Percentiles rank a stretch among this genome's conserved stretches.
These are phyloP conservation scores for Hephaestus fuliginosus DNA, from an alignment of 2,797 vertebrate species.

Conservation along the genomic window DNA sequence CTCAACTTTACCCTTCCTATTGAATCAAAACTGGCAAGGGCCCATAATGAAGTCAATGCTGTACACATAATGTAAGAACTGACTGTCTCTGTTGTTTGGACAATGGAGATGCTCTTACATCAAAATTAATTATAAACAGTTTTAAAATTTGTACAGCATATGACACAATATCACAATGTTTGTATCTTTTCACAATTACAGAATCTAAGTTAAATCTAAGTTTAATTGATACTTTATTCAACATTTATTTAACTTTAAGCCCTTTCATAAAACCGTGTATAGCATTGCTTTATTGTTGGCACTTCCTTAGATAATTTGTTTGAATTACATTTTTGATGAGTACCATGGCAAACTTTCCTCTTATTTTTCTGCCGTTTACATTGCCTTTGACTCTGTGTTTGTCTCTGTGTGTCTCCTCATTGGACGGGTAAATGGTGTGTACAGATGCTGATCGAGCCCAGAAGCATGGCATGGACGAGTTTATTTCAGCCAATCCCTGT, in stretches of 20 bases:
- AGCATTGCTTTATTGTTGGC: constrained; percentile 15
- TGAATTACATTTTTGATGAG: neutral
- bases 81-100: neutral
- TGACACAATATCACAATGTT: neutral
- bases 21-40: constrained; percentile 17
- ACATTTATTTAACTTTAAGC: neutral
- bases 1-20: neutral
- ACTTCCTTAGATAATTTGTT: neutral
- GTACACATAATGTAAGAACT: neutral
- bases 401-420: constrained; percentile 1
- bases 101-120: neutral
- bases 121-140: neutral
- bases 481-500: constrained; percentile 99
- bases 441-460: constrained; percentile 99
- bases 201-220: neutral
- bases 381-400: constrained; percentile 10
- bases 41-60: constrained; percentile 19
- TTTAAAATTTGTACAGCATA: neutral
- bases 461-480: constrained; percentile 99
- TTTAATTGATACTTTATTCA: neutral
- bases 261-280: neutral
- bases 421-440: neutral
- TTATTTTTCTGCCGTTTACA: constrained; percentile 6
- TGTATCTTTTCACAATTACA: neutral
- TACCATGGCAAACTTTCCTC: neutral